These are phyloP conservation scores for Drosophila melanica DNA, from an alignment of 1,140 invertebrate species.

Conservation along the genomic window DNA sequence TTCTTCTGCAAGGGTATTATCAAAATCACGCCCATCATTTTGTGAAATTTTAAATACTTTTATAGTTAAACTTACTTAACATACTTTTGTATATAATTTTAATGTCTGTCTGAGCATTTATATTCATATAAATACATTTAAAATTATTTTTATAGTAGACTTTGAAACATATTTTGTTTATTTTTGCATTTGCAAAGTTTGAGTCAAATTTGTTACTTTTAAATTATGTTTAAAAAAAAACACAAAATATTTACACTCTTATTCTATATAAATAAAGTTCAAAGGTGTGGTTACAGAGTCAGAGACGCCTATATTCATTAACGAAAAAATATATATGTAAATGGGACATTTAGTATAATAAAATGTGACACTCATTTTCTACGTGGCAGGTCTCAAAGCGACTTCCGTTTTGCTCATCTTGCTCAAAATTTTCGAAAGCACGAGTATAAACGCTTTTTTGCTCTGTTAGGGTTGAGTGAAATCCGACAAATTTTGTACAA, in stretches of 20 bases:
- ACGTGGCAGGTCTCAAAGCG: too few relatives aligned
- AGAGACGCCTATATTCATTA: too few relatives aligned
- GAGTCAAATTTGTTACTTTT: constrained; percentile 1
- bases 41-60: constrained; percentile 21
- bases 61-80: constrained; percentile 35
- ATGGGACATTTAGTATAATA: too few relatives aligned
- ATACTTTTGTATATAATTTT: constrained; percentile 52
- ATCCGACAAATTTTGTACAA: too few relatives aligned
- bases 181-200: constrained; percentile 29
- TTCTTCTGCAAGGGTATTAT: not conserved
- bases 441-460: too few relatives aligned
- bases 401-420: too few relatives aligned
- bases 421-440: too few relatives aligned
- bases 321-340: too few relatives aligned
- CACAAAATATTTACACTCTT: not conserved
- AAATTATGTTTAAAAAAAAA: constrained; percentile 1
- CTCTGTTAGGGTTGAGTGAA: too few relatives aligned
- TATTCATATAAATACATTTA: constrained; percentile 30
- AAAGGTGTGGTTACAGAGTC: too few relatives aligned
- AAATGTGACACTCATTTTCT: too few relatives aligned
- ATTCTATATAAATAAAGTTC: not conserved
- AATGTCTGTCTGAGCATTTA: constrained; percentile 47
- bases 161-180: constrained; percentile 35
- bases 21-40: constrained; percentile 11
- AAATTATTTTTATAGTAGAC: constrained; percentile 40